Evolutionary conservation across 2,797 vertebrate genomes (phyloP), one percentile per base, ranked within the genome.

Genomic region (Tragopan temminckii): DNA sequence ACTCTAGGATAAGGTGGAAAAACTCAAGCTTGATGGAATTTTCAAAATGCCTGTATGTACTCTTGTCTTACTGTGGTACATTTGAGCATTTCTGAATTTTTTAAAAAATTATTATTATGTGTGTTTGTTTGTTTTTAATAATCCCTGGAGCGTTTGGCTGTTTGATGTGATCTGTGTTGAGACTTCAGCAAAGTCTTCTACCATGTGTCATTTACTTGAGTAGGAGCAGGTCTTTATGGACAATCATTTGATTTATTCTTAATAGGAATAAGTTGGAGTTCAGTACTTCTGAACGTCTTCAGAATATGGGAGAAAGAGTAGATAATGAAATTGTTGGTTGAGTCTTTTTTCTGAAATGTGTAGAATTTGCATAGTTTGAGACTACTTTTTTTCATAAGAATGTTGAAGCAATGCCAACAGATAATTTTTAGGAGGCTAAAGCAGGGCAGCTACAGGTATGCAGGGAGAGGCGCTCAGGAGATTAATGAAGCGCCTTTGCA

Each of bases 361-460:
- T 64, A 59, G 23, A 72, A 48, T 82, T 78, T 57, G 43, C 3
- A 0, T 46, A 13, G 63, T 50, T 95, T 52, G 45, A 21, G 0
- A 57, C 5, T 29, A 12, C 29, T 46, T 70, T 69, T 42, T 45
- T 17, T 6, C 8, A 0, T 59, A 91, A 71, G 79, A 85, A 88
- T 58, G 27, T 85, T 93, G 88, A 91, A 74, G 70, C 0, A 0
- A 57, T 91, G 86, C 91, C 95, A 95, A 43, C 71, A 92, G 77
- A 91, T 95, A 93, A 93, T 94, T 89, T 92, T 92, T 66, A 70
- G 83, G 68, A 90, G 93, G 67, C 79, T 84, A 1, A 48, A 95
- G 79, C 64, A 74, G 90, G 96, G 94, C 93, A 96, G 92, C 83
- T 93, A 90, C 87, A 95, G 94, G 93, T 96, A 95, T 94, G 86